Evolutionary conservation across 2,888 invertebrate genomes (phyloP), one percentile per base, ranked within the genome.

Genomic region (Ganaspis brasiliensis): DNA sequence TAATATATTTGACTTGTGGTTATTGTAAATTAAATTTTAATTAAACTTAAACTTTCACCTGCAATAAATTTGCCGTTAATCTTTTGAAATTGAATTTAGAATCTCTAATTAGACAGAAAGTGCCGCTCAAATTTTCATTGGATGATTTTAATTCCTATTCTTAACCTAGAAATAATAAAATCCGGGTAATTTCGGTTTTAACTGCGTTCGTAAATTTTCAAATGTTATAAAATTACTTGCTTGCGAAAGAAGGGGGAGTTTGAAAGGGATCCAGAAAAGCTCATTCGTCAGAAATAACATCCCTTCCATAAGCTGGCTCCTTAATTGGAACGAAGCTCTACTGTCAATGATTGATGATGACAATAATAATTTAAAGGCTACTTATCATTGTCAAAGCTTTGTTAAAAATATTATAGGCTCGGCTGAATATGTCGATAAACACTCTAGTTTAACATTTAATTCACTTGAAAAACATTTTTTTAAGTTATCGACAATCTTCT

Each of bases 341-440:
- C 19, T 61, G 37, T 61, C 61, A 61, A 61, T 61, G 61, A 61
- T 61, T 61, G 61, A 61, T 61, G 61, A 61, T 61, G 37, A 61
- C 61, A 37, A 61, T 61, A 61, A 61, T 61, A 61, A 61, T 61
- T 61, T 61, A 61, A 37, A 37, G 6, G 61, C 37, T 61, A 37
- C 61, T 61, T 61, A 61, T 61, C 61, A 37, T 61, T 61, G 61
- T 37, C 61, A 21, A 37, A 37, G 37, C 19, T 37, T 37, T 37
- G 16, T 35, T 61, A 37, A 61, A 61, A 55, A 45, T 45, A 45
- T 45, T 45, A 14, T 14, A 45, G 45, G 45, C 14, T 45, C 14
- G 45, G 12, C 45, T 45, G 1, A 14, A 45, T 4, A 45, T n/a
- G n/a, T 45, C 45, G 45, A 45, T 45, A 45, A 45, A 45, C 45